Evolutionary conservation across 2,797 vertebrate genomes (phyloP), one percentile per base, ranked within the genome.

Genomic region (Diceros bicornis): DNA sequence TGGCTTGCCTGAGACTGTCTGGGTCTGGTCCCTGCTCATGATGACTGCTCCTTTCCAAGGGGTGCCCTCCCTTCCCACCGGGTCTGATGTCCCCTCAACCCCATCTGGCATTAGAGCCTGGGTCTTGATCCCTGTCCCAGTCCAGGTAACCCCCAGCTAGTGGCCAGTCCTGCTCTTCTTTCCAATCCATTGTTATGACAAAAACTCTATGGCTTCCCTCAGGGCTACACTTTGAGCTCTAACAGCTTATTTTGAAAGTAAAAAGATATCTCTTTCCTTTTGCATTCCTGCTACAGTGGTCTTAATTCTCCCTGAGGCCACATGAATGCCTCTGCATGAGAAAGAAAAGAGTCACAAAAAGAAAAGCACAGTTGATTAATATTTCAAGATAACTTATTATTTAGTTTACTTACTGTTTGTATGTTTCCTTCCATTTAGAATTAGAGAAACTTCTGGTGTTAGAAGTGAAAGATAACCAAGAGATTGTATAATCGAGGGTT

Each of bases 321-420:
- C 81, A 72, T 3, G 41, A 83, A 91, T 85, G 82, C 78, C 34
- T 89, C 59, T 47, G 57, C 90, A 64, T 47, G 57, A 93, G 90
- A 34, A 57, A 88, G 87, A 81, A 69, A 95, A 83, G 13, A 86
- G 18, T 84, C 23, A 66, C 71, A 64, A 34, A 84, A 92, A 68
- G 62, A 50, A 93, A 92, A 89, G 75, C 41, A 78, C 0, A 16
- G 57, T 64, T 96, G 83, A 92, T 90, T 81, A 93, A 89, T 95
- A 94, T 93, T 93, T 95, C 91, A 91, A 89, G 59, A 50, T 52
- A 66, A 64, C 21, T 77, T 74, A 71, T 96, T 92, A 85, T 77
- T 97, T 77, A 68, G 93, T 89, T 96, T 94, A 55, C 57, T 81
- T 94, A 61, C 17, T 37, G 7, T 69, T 89, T 74, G 4, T 16